Evolutionary conservation across 1,140 invertebrate genomes (phyloP), one percentile per base, ranked within the genome.

Genomic region (Hypsibius dujardini): DNA sequence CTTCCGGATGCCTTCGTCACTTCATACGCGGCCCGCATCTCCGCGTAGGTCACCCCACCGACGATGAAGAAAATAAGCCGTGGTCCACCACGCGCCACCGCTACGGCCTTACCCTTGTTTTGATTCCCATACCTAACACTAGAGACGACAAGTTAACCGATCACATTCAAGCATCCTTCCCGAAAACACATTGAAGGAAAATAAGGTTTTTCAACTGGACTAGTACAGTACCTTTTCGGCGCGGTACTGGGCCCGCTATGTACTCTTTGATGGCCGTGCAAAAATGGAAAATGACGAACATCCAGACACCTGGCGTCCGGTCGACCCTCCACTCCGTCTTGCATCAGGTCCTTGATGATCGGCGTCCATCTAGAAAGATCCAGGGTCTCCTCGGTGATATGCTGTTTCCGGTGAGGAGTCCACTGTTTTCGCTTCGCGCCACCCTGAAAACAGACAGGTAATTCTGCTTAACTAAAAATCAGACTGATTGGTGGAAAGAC

Each of bases 321-420:
- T 81, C 95, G 96, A 74, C 98, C 95, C 69, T 99, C 95, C 76
- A 98, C 94, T 59, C 88, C 87, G 81, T 98, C 95, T 81, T 98
- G 96, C 86, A 98, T 94, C 46, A 99, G 87, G 79, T 97, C 94
- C 81, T 98, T 98, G 46, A 97, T 84, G 40, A 98, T 85, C 1
- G 96, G 96, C 7, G 95, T 98, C 95, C 95, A 99, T 76, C 96
- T 85, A 47, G 94, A 98, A 90, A 98, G 96, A 81, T 98, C 95
- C 79, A 98, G 99, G 2, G 92, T 95, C 78, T 96, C 92, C 77
- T 98, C 96, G 1, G 90, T 94, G 72, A 94, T 90, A 72, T 95
- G 84, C 80, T 98, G 95, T 78, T 95, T 96, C 12, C 96, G 85
- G 56, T 87, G 86, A 46, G 77, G 78, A 12, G 72, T 75, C 78